Evolutionary conservation across 2,797 vertebrate species (phyloP).

Genomic region (Pseudotriccus pelzelni): DNA sequence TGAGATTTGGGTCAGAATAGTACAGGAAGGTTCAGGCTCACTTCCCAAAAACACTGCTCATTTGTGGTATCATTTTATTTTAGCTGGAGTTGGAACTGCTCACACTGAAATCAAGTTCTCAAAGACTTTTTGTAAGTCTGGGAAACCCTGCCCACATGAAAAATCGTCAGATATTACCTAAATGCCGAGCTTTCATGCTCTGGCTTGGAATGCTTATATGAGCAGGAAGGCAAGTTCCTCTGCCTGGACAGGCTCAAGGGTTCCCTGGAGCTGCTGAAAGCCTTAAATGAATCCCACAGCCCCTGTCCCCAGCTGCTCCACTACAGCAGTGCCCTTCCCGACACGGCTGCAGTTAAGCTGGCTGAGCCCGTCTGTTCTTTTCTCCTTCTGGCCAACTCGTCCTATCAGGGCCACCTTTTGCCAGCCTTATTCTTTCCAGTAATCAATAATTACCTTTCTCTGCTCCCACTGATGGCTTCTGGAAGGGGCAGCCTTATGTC

Average conservation of each 20-base stretch:
- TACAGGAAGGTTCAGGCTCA: not conserved
- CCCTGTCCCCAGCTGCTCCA: not conserved
- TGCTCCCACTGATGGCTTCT: constrained; percentile 45
- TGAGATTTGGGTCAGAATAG: not conserved
- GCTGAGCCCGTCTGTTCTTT: not conserved
- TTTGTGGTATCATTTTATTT: not conserved
- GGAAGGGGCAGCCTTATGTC: constrained; percentile 53
- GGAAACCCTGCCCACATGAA: not conserved
- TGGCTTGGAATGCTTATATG: not conserved
- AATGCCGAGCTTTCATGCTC: not conserved
- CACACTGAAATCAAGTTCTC: not conserved
- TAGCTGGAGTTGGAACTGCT: not conserved
- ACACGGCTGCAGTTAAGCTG: not conserved
- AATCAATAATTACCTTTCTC: constrained; percentile 63
- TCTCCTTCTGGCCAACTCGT: not conserved
- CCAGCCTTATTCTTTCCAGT: constrained; percentile 44
- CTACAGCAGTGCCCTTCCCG: rapidly evolving
- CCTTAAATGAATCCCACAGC: not conserved
- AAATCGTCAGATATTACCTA: not conserved
- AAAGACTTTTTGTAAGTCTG: not conserved
- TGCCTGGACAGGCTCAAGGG: not conserved
- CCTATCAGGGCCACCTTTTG: constrained; percentile 25
- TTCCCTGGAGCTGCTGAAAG: not conserved
- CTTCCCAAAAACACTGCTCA: not conserved
- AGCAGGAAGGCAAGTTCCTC: not conserved